phyloP scores from a whole-genome alignment of 2,113 vertebrate genomes.

The Beaufortia kweichowensis region DNA sequence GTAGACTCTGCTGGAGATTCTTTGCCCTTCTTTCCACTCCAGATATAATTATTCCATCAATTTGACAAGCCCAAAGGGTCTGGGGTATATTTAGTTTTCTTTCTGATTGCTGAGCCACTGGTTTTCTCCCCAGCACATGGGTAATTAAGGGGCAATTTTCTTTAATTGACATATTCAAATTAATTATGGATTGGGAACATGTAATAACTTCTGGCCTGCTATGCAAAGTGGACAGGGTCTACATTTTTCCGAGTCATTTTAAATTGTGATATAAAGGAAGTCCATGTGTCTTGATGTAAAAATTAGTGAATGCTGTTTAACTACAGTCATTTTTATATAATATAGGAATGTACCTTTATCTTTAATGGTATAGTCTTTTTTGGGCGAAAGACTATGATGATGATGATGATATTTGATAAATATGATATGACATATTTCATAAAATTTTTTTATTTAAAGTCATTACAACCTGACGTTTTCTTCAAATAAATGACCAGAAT shows the following conservation, averaged over 20 bases:
- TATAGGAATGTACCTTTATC: background rate
- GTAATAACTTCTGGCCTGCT: constrained; percentile 31
- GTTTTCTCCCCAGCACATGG: constrained; percentile 47
- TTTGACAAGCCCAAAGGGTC: constrained; percentile 42
- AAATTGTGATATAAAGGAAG: background rate
- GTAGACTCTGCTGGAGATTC: constrained; percentile 32
- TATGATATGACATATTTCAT: no score
- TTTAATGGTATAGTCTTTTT: background rate
- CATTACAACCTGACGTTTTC: no score
- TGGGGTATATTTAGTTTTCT: constrained; percentile 52
- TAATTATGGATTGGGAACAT: constrained; percentile 54
- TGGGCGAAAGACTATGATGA: no score
- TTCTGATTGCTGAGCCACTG: constrained; percentile 26
- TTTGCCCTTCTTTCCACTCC: constrained; percentile 25
- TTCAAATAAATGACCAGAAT: no score
- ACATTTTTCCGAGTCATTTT: background rate
- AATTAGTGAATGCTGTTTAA: constrained; percentile 4
- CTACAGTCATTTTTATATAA: background rate
- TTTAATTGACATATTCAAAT: constrained; percentile 52
- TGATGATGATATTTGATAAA: no score
- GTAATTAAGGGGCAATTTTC: constrained; percentile 55
- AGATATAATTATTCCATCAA: constrained; percentile 57
- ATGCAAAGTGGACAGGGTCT: constrained; percentile 27
- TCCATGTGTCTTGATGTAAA: background rate
- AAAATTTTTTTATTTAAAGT: no score